Evolutionary conservation across 2,113 vertebrate species (phyloP), one percentile per base, ranked within the genome.

Genomic region (Proterorhinus semilunaris): DNA sequence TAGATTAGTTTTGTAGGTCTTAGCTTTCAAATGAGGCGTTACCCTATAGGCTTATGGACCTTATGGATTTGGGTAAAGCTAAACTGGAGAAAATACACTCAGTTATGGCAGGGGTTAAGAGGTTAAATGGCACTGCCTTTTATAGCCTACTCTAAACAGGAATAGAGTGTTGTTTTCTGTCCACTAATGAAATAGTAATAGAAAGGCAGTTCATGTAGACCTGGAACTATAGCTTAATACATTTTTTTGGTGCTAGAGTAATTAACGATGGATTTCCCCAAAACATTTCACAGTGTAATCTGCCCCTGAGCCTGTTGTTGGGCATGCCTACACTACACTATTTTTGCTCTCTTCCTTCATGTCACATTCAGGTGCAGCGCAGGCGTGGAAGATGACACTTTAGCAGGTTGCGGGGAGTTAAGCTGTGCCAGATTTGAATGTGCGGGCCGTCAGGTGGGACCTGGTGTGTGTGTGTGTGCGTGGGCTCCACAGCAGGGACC

Each of bases 401-500:
- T 86, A 61, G 0, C 0, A 42, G 81, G 70, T 83, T 82, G 54
- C 4, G 6, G 62, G 66, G 78, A 87, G 82, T 66, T 63, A 54
- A 85, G 67, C 76, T 69, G 73, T 71, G 82, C 54, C 66, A 65
- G 83, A 69, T 17, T 75, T 83, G 76, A 77, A 75, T 83, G 71
- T 79, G 62, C 77, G 81, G 83, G 86, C 79, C 78, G 77, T 88
- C 83, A 66, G 67, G 68, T 65, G 88, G 83, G 84, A 88, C 68
- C 74, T 61, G 77, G 66, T 36, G 27, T 36, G 27, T 36, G 27
- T 36, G 27, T 36, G 27, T 36, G 63, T 69, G 81, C 75, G 65
- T 70, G 79, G 71, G 76, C 79, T 50, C 68, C 82, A 75, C 84
- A 86, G 85, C 84, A 81, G 86, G 90, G 83, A 85, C 77, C 65